phyloP scores from a whole-genome alignment of 2,113 vertebrate genomes.

The Xerus inauris region DNA sequence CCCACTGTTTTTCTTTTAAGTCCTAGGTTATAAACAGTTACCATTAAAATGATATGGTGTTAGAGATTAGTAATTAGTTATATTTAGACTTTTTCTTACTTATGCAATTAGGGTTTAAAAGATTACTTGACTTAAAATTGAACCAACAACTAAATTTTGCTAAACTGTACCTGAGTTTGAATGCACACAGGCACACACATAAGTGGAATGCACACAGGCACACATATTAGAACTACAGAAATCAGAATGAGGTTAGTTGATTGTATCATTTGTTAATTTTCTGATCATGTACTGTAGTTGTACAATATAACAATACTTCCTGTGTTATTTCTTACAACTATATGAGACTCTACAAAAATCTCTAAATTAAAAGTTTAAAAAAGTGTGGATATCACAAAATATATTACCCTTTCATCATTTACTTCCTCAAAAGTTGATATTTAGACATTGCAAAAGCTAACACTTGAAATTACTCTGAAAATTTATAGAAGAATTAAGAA shows the following conservation, averaged over 20 bases:
- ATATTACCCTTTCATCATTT: neutral
- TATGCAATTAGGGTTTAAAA: neutral
- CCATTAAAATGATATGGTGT: neutral
- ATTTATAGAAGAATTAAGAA: slow-evolving; percentile 16
- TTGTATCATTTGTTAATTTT: neutral
- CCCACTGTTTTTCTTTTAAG: neutral
- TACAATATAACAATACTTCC: neutral
- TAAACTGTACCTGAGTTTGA: neutral
- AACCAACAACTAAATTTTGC: neutral
- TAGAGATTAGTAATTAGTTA: neutral
- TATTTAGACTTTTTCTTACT: neutral
- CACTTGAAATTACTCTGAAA: neutral
- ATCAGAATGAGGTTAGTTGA: neutral
- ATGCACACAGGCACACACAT: neutral
- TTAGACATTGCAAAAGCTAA: neutral
- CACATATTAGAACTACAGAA: neutral
- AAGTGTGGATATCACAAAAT: slow-evolving; percentile 27
- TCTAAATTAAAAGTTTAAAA: slow-evolving; percentile 44
- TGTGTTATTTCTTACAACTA: neutral
- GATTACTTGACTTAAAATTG: neutral
- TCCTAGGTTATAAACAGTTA: neutral
- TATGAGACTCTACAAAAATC: neutral
- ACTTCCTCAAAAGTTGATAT: neutral
- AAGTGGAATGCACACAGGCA: neutral
- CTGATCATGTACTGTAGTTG: neutral